A percentile compares a stretch with the other conserved stretches of the same genome.
phyloP scores from a whole-genome alignment of 2,113 vertebrate genomes.

The Prolemur simus region DNA sequence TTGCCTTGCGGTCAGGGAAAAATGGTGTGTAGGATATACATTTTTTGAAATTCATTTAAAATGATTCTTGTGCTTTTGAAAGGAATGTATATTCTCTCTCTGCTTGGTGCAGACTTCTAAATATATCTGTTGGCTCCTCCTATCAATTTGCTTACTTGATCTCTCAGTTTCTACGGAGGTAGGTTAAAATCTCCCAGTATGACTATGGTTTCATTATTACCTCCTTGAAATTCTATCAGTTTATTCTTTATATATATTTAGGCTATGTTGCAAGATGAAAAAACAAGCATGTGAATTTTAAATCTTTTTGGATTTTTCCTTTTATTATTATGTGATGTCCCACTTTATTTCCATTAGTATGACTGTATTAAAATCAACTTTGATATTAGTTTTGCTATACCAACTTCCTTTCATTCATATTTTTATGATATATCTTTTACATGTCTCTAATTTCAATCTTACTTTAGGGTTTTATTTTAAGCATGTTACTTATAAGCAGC shows the following conservation, averaged over 20 bases:
- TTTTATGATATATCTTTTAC: not conserved
- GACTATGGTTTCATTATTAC: not conserved
- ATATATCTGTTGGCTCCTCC: not conserved
- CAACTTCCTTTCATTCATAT: not conserved
- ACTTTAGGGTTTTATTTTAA: not conserved
- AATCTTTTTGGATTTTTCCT: not conserved
- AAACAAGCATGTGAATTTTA: not conserved
- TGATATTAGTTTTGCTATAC: not conserved
- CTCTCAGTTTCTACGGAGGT: not conserved
- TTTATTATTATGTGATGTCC: not conserved
- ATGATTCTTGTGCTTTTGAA: not conserved
- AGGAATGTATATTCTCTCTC: not conserved
- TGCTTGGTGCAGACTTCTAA: not conserved
- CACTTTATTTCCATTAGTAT: not conserved
- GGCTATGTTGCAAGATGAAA: not conserved
- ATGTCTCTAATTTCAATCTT: not conserved
- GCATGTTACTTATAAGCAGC: not conserved
- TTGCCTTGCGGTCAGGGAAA: not conserved
- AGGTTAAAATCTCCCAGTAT: not conserved
- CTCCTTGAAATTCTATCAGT: not conserved
- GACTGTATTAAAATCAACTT: not conserved
- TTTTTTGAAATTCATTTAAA: not conserved
- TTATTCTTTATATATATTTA: not conserved
- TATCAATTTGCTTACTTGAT: not conserved
- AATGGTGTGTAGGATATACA: not conserved